Evolutionary conservation across 2,888 invertebrate species (phyloP).

Genomic region (Drosophila koepferae): DNA sequence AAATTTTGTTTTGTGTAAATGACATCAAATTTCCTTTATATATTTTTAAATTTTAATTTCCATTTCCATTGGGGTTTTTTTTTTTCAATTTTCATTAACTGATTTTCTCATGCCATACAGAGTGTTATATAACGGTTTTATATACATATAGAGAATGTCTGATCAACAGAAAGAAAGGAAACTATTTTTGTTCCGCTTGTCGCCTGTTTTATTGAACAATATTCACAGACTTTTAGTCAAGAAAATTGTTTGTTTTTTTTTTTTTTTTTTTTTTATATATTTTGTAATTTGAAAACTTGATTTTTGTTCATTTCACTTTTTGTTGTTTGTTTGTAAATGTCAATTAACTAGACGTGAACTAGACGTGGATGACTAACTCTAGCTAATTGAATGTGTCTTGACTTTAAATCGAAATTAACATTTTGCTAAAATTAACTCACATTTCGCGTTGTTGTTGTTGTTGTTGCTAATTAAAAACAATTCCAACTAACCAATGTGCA

Average conservation of each 20-base stretch:
- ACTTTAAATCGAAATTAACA: slow-evolving; percentile 20
- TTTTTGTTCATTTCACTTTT: slow-evolving; percentile 26
- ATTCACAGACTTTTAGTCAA: slow-evolving; percentile 26
- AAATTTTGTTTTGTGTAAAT: slow-evolving; percentile 21
- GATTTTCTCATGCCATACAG: slow-evolving; percentile 33
- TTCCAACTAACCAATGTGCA: slow-evolving; percentile 46
- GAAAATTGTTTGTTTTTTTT: slow-evolving; percentile 38
- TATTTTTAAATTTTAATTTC: slow-evolving; percentile 2
- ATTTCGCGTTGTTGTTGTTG: slow-evolving; percentile 34
- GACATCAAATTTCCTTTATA: slow-evolving; percentile 28
- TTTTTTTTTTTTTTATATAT: too few relatives aligned
- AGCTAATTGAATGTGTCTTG: slow-evolving; percentile 62
- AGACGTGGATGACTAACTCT: slow-evolving; percentile 63
- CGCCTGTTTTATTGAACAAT: slow-evolving; percentile 83
- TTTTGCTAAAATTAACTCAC: slow-evolving; percentile 13
- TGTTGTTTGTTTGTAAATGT: slow-evolving; percentile 37
- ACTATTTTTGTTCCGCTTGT: slow-evolving; percentile 85
- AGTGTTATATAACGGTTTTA: slow-evolving; percentile 46
- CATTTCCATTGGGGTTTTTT: slow-evolving; percentile 8
- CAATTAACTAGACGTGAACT: slow-evolving; percentile 54
- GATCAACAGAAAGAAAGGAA: slow-evolving; percentile 69
- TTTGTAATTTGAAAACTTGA: slow-evolving; percentile 6
- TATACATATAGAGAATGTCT: slow-evolving; percentile 27
- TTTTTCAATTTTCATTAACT: slow-evolving; percentile 18
- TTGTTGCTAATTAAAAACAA: slow-evolving; percentile 28